Evolutionary conservation across 1,140 invertebrate genomes (phyloP), one percentile per base, ranked within the genome.

Genomic region (Physella acuta): DNA sequence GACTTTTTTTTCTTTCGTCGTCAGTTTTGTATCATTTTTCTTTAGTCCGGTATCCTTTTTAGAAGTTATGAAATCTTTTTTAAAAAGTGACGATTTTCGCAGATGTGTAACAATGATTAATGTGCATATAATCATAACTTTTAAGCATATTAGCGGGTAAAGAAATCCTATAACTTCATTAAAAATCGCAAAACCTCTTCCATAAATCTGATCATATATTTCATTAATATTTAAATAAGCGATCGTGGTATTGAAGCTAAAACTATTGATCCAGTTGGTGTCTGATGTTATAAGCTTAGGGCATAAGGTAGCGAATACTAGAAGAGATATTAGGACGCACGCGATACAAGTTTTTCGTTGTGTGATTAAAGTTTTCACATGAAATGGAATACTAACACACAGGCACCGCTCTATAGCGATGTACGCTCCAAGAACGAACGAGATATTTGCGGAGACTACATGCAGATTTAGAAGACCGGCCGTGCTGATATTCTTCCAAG

Each of bases 371-470:
- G 30, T 34, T n/a, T 44, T 62, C 20, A 62, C 60, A 4, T 37
- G 36, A 44, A 62, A 62, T 5, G 60, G 60, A 39, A 62, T 39
- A 62, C 34, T 34, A 2, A 62, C 60, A n/a, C 60, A 62, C 8
- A 62, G 36, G 44, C 60, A 62, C 44, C 60, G 36, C 28, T 62
- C 60, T 2, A 62, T 37, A 16, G 60, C 60, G 26, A 62, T 37
- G 37, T 62, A 62, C 24, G 60, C 34, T 3, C 34, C 60, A 14
- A 62, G 37, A 1, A 62, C 60, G 36, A 33, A 39, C 1, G 60
- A 34, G 2, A 62, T 37, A 34, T 62, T 39, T 33, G 30, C 44
- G 24, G 60, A 37, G 17, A 34, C 36, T 20, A 33, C 28, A 24
- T 39, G 36, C 3, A 62, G 37, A 44, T 62, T 39, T 20, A 30